Base-by-base conservation (phyloP, 2,797 vertebrate species). In the Pseudotriccus pelzelni region DNA sequence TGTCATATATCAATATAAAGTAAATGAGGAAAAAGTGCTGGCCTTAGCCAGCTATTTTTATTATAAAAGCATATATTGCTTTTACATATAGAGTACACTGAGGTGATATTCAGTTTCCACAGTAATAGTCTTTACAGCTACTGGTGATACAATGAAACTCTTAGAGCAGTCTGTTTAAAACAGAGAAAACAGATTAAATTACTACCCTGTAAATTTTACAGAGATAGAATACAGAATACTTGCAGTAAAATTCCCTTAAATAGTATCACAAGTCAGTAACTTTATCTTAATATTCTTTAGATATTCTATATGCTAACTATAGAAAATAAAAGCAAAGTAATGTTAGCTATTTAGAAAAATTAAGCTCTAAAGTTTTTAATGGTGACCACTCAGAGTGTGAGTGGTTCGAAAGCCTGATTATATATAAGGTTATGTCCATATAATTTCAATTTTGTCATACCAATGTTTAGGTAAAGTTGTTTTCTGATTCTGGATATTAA, bases 21-120 rank as follows among this genome's bases (percentile, higher is more conserved):
- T 81, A 96, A 97, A 97, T 92, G 93, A 89, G 69, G 66, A 84
- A 89, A 90, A 96, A 90, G 68, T 93, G 87, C 84, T 93, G 77
- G 80, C 66, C 85, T 84, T 93, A 92, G 88, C 76, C 52, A 89
- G 78, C 56, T 89, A 62, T 90, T 95, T 84, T 84, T 89, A 44
- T 68, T 85, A 85, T 73, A 70, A 96, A 95, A 92, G 56, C 68
- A 68, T 79, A 39, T 30, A 75, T 58, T 80, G 30, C 62, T 95
- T 70, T 94, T 94, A 89, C 53, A 58, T 62, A 63, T 14, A 55
- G 30, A 95, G 47, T 66, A 68, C 39, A 55, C 11, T 47, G 47
- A 89, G 7, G 14, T 80, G n/a, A n/a, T 77, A 69, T 16, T 87
- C 47, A 44, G 22, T 72, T 91, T 60, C 23, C 73, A 73, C 28